Evolutionary conservation across 92 coral and sea anemone species (phyloP).

Genomic region (Phenganax stokvisi): DNA sequence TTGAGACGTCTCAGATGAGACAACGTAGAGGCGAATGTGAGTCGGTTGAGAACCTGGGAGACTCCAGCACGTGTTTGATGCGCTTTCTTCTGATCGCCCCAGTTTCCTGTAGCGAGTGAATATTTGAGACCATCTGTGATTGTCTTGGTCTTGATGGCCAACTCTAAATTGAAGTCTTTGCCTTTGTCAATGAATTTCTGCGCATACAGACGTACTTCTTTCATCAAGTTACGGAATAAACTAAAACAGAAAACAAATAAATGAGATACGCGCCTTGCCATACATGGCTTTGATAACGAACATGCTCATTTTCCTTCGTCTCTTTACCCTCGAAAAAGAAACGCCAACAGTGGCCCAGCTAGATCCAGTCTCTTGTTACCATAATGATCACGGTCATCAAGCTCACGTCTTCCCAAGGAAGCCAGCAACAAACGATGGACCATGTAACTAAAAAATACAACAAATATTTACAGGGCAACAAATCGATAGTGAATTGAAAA

Average conservation of each 20-base stretch:
- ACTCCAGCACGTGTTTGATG: slow-evolving; percentile 98
- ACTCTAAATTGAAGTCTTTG: slow-evolving; percentile 97
- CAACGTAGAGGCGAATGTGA: slow-evolving; percentile 92
- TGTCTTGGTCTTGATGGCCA: slow-evolving; percentile 90
- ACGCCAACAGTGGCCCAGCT: slow-evolving; percentile 95
- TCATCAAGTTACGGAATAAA: slow-evolving; percentile 91
- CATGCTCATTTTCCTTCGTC: neutral
- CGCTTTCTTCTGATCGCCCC: slow-evolving; percentile 99
- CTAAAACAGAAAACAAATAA: slow-evolving; percentile 36
- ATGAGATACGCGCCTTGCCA: neutral
- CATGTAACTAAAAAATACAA: slow-evolving; percentile 67
- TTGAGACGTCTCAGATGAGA: slow-evolving; percentile 95
- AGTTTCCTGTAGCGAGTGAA: slow-evolving; percentile 94
- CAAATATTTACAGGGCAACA: neutral
- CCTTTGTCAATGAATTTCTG: slow-evolving; percentile 98
- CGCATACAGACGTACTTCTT: slow-evolving; percentile 96
- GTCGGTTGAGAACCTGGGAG: slow-evolving; percentile 90
- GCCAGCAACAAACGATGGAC: slow-evolving; percentile 90
- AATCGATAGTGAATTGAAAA: too few relatives aligned
- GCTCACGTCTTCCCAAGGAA: slow-evolving; percentile 88
- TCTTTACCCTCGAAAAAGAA: slow-evolving; percentile 86
- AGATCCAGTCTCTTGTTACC: slow-evolving; percentile 96
- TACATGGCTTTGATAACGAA: neutral
- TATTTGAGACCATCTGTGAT: slow-evolving; percentile 94
- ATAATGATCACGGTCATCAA: slow-evolving; percentile 99